Percentiles rank a stretch among this genome's conserved stretches.
Conservation (phyloP, 2,888 invertebrate genomes). For the Minunthozetes semirufus region DNA sequence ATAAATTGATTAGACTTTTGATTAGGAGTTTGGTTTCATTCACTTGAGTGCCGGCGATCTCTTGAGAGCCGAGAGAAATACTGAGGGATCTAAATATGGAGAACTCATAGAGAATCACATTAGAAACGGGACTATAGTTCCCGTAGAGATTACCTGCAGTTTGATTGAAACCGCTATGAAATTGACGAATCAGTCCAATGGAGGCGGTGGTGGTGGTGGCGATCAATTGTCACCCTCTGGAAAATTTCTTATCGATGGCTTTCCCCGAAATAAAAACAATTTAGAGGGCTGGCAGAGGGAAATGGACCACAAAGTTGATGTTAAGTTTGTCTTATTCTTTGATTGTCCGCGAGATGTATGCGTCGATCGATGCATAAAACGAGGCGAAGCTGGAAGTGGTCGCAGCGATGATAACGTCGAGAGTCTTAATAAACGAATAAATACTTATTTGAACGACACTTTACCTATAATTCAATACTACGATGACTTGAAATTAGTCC, state of each 20-base stretch:
- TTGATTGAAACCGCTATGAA: conserved; percentile 69
- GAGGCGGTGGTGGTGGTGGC: too few relatives aligned
- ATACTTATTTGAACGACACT: conserved; percentile 75
- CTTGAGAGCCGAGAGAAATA: conserved; percentile 77
- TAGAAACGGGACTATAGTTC: conserved; percentile 86
- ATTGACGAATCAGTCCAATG: neutral
- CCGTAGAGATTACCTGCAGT: conserved; percentile 94
- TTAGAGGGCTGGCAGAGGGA: conserved; percentile 80
- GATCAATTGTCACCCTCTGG: conserved; percentile 53
- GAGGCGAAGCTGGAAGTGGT: conserved; percentile 83
- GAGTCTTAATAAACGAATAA: conserved; percentile 70
- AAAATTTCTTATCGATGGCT: conserved; percentile 93
- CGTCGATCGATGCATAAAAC: conserved; percentile 71
- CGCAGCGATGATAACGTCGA: conserved; percentile 89
- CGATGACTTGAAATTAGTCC: conserved; percentile 62
- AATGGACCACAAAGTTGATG: conserved; percentile 73
- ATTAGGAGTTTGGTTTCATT: conserved; percentile 53
- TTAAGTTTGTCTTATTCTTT: conserved; percentile 84
- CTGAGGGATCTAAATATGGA: conserved; percentile 76
- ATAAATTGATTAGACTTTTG: neutral
- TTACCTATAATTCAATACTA: conserved; percentile 84
- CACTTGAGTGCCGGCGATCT: conserved; percentile 69
- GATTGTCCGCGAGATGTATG: conserved; percentile 79
- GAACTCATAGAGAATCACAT: conserved; percentile 89
- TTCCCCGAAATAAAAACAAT: conserved; percentile 94